phyloP scores from a whole-genome alignment of 2,113 vertebrate genomes.

The Aptenodytes forsteri region DNA sequence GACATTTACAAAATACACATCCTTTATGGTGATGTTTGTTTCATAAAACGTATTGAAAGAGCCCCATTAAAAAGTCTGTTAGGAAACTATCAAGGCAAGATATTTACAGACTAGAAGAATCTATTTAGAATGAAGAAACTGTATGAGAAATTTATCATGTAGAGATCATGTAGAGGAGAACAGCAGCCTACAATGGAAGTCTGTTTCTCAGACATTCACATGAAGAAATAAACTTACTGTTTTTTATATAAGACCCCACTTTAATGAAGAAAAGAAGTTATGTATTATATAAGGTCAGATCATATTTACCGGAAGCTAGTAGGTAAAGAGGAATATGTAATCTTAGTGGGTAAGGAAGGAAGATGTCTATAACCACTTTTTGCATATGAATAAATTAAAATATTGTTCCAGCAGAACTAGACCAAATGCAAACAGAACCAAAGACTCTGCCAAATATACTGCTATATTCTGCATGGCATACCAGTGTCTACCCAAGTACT shows the following conservation, averaged over 20 bases:
- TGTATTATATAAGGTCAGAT: neutral
- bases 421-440: neutral
- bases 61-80: neutral
- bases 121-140: neutral
- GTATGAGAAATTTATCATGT: neutral
- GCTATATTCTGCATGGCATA: neutral
- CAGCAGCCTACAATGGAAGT: neutral
- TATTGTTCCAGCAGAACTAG: neutral
- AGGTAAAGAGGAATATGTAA: neutral
- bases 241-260: neutral
- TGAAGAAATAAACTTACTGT: neutral
- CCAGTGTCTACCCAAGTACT: neutral
- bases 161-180: neutral
- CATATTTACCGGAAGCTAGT: neutral
- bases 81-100: neutral
- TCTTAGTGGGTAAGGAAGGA: neutral
- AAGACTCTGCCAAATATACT: neutral
- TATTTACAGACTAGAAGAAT: neutral
- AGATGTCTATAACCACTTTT: neutral
- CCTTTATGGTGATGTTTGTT: neutral
- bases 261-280: neutral
- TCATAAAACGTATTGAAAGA: neutral
- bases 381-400: neutral
- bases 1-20: neutral
- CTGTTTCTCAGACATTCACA: neutral